Evolutionary conservation across 2,888 invertebrate species (phyloP).

Genomic region (Aquatica leii): DNA sequence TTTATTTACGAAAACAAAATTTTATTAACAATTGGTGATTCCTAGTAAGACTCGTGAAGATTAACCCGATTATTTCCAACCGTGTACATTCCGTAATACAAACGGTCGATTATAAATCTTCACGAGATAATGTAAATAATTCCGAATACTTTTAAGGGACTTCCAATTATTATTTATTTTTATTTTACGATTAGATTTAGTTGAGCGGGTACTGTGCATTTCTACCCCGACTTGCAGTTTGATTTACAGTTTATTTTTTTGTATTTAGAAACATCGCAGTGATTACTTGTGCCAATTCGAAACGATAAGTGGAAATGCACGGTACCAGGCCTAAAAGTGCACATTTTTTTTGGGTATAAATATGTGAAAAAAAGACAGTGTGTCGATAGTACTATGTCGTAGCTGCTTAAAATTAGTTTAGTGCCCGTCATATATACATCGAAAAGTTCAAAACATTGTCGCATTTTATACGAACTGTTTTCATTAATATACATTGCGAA

Average conservation of each 20-base stretch:
- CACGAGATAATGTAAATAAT: slow-evolving; percentile 26
- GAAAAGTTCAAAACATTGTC: slow-evolving; percentile 42
- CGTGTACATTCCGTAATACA: slow-evolving; percentile 3
- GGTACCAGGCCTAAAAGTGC: slow-evolving; percentile 32
- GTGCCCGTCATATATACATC: slow-evolving; percentile 59
- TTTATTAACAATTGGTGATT: slow-evolving; percentile 49
- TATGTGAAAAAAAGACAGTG: slow-evolving; percentile 41
- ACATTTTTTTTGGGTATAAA: slow-evolving; percentile 27
- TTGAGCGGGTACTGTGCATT: slow-evolving; percentile 23
- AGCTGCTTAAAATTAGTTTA: slow-evolving; percentile 50
- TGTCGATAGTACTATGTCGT: slow-evolving; percentile 36
- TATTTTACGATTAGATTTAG: slow-evolving; percentile 21
- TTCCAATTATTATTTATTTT: slow-evolving; percentile 39
- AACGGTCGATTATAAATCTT: slow-evolving; percentile 3
- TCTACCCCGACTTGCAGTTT: slow-evolving; percentile 17
- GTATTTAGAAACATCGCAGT: slow-evolving; percentile 4
- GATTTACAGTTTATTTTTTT: slow-evolving; percentile 4
- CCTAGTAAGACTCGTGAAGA: slow-evolving; percentile 45
- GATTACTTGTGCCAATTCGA: slow-evolving; percentile 31
- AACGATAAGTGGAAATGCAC: slow-evolving; percentile 28
- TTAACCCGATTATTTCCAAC: slow-evolving; percentile 24
- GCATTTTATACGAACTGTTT: slow-evolving; percentile 34
- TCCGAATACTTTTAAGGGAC: slow-evolving; percentile 32
- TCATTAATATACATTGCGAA: slow-evolving; percentile 16
- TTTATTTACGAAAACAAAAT: slow-evolving; percentile 51